These are phyloP conservation scores for Hemicentrotus pulcherrimus DNA, from an alignment of 35 echinoderm and acorn worm species.

Conservation along the genomic window DNA sequence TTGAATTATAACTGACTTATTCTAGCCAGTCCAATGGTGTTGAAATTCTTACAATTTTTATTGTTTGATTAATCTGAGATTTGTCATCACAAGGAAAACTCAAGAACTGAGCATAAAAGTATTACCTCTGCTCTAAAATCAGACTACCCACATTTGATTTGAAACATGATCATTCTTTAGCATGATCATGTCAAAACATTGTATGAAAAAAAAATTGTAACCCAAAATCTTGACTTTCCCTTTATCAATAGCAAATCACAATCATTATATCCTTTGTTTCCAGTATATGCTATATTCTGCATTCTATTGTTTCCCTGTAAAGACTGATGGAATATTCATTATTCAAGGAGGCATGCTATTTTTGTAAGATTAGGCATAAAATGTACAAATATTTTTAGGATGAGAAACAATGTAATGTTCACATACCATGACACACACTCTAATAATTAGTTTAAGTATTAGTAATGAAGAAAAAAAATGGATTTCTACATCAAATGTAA, in stretches of 20 bases:
- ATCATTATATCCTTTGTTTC: neutral
- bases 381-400: too few species aligned
- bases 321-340: too few species aligned
- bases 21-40: neutral
- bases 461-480: neutral
- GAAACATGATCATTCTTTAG: neutral
- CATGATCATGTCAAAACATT: neutral
- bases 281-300: neutral
- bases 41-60: neutral
- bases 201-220: too few species aligned
- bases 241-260: neutral
- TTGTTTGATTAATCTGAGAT: neutral
- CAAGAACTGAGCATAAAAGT: neutral
- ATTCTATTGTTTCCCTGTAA: too few species aligned
- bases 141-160: neutral
- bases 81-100: neutral
- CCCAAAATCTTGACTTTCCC: neutral
- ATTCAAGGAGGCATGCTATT: too few species aligned
- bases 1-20: neutral
- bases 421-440: neutral
- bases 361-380: too few species aligned
- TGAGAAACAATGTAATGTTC: neutral
- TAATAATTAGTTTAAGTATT: neutral
- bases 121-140: neutral
- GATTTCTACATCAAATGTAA: too few species aligned